phyloP scores from a whole-genome alignment of 1,140 invertebrate species.

The Euura lappo region DNA sequence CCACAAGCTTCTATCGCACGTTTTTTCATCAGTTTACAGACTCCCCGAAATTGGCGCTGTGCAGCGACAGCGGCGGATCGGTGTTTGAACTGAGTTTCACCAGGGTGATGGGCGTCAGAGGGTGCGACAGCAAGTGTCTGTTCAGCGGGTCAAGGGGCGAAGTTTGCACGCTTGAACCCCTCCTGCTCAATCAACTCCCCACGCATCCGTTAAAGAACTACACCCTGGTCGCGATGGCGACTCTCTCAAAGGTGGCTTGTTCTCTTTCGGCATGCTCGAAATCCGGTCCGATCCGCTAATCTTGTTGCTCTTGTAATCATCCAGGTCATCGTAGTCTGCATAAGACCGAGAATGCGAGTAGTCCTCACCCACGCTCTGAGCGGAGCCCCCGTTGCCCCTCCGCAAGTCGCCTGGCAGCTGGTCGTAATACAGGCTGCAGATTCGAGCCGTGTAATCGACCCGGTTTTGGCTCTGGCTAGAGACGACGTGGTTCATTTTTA shows the following conservation, averaged over 20 bases:
- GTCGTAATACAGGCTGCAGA: constrained; percentile 82
- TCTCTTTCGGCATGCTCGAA: neutral
- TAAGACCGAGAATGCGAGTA: constrained; percentile 76
- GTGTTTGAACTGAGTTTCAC: constrained; percentile 95
- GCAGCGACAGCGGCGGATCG: constrained; percentile 95
- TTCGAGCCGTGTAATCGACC: constrained; percentile 77
- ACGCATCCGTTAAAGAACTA: constrained; percentile 76
- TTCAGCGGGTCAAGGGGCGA: constrained; percentile 95
- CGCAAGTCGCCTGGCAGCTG: constrained; percentile 92
- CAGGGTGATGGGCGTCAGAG: constrained; percentile 85
- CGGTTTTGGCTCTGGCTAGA: constrained; percentile 85
- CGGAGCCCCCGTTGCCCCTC: constrained; percentile 74
- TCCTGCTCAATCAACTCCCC: constrained; percentile 73
- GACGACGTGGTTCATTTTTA: constrained; percentile 84
- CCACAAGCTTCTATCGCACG: neutral
- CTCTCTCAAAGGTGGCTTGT: constrained; percentile 78
- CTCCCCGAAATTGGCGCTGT: constrained; percentile 77
- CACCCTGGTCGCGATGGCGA: constrained; percentile 89
- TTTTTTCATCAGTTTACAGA: constrained; percentile 71
- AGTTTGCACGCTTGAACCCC: constrained; percentile 87
- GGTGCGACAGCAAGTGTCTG: constrained; percentile 86
- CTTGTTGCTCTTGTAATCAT: constrained; percentile 20
- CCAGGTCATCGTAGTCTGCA: constrained; percentile 84
- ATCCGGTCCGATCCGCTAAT: neutral
- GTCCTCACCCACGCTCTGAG: constrained; percentile 70